Percentiles rank a stretch among this genome's conserved stretches.
Evolutionary conservation across 2,113 vertebrate genomes (phyloP).

Genomic region (Butorides virescens): DNA sequence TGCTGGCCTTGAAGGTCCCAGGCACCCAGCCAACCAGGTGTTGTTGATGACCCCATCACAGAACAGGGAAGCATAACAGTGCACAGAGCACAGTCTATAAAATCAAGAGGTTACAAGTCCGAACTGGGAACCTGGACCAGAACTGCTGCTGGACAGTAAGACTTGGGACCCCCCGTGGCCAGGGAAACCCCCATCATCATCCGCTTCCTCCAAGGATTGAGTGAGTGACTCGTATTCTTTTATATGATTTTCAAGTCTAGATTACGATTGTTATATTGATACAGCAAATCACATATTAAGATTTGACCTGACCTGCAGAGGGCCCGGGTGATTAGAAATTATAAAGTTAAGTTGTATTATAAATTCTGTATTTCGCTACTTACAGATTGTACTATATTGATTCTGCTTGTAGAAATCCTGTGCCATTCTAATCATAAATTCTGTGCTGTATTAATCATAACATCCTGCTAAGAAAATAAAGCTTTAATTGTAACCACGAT

Average conservation of each 20-base stretch:
- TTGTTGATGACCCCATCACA: neutral
- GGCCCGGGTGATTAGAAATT: neutral
- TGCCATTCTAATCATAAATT: neutral
- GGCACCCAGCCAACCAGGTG: neutral
- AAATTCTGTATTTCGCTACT: neutral
- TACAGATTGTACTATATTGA: neutral
- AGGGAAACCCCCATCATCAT: neutral
- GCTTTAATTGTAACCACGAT: neutral
- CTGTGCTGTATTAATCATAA: neutral
- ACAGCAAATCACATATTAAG: neutral
- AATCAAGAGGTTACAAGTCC: neutral
- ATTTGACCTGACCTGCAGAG: neutral
- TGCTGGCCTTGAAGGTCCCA: neutral
- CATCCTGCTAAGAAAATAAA: neutral
- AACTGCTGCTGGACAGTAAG: neutral
- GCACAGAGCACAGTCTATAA: neutral
- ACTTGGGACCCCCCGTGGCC: rapidly evolving
- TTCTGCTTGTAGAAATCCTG: neutral
- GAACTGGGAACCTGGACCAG: neutral
- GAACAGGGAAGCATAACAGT: neutral
- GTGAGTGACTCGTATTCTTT: neutral
- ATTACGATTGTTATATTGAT: neutral
- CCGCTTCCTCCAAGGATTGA: neutral
- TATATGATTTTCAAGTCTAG: neutral
- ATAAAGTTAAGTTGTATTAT: neutral